Evolutionary conservation across 2,797 vertebrate species (phyloP).

Genomic region (Tragelaphus oryx): DNA sequence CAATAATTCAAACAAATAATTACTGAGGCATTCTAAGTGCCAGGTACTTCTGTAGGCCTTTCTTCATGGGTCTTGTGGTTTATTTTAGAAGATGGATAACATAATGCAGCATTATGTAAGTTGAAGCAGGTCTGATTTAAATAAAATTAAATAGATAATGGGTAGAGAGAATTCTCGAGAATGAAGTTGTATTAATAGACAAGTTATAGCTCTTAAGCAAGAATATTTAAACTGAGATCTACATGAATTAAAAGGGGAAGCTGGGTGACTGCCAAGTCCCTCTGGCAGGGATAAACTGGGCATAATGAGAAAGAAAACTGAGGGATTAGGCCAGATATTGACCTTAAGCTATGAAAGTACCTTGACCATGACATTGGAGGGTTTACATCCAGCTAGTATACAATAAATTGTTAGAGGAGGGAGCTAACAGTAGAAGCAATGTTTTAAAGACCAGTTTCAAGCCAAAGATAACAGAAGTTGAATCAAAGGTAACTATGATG

Average conservation of each 20-base stretch:
- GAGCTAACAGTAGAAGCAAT: neutral
- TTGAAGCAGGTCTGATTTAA: neutral
- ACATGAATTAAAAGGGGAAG: neutral
- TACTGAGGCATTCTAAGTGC: neutral
- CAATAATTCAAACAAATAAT: too few relatives aligned
- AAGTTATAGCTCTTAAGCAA: neutral
- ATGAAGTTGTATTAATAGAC: neutral
- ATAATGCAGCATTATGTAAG: neutral
- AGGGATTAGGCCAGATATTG: accelerated
- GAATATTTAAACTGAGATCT: neutral
- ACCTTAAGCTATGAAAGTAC: neutral
- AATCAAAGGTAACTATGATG: neutral
- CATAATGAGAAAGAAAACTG: neutral
- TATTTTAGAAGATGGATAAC: neutral
- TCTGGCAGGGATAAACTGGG: neutral
- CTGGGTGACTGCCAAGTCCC: neutral
- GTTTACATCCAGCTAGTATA: neutral
- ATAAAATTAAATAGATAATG: neutral
- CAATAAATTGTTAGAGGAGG: neutral
- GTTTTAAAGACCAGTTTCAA: neutral
- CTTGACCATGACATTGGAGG: neutral
- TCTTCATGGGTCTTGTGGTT: neutral
- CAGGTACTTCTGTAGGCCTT: neutral
- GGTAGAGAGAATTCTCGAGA: neutral
- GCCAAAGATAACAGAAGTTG: neutral